Evolutionary conservation across 2,113 vertebrate genomes (phyloP).

Genomic region (Mungos mungo): DNA sequence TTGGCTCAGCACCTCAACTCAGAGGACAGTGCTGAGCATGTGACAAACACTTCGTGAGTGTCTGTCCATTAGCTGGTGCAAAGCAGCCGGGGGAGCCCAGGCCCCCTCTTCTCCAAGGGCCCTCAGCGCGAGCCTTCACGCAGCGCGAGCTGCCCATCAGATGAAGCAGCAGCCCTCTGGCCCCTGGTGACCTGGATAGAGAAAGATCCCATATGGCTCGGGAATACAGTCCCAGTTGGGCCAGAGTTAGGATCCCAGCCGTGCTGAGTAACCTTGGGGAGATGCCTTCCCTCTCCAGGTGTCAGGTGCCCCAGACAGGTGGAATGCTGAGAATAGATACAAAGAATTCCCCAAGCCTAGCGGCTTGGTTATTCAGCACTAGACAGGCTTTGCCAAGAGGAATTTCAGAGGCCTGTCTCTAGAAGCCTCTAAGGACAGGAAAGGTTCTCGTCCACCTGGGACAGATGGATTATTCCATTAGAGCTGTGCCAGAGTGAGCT

Average conservation of each 20-base stretch:
- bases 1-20: constrained; percentile 37
- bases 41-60: constrained; percentile 59
- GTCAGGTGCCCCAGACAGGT: not conserved
- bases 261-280: not conserved
- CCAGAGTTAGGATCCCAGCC: not conserved
- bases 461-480: not conserved
- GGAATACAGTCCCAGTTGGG: not conserved
- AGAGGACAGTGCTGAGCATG: constrained; percentile 41
- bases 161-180: not conserved
- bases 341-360: not conserved
- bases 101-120: not conserved
- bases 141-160: not conserved
- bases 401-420: not conserved
- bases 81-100: not conserved
- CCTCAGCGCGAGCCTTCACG: not conserved
- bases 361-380: not conserved
- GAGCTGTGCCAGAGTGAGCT: not conserved
- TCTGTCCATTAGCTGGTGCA: constrained; percentile 8
- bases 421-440: not conserved
- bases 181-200: constrained; percentile 9
- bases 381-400: not conserved
- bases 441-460: not conserved
- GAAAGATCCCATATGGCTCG: not conserved
- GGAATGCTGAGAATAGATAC: not conserved
- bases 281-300: not conserved